Evolutionary conservation across 1,140 invertebrate genomes (phyloP).

Genomic region (Tetragonula clypearis): DNA sequence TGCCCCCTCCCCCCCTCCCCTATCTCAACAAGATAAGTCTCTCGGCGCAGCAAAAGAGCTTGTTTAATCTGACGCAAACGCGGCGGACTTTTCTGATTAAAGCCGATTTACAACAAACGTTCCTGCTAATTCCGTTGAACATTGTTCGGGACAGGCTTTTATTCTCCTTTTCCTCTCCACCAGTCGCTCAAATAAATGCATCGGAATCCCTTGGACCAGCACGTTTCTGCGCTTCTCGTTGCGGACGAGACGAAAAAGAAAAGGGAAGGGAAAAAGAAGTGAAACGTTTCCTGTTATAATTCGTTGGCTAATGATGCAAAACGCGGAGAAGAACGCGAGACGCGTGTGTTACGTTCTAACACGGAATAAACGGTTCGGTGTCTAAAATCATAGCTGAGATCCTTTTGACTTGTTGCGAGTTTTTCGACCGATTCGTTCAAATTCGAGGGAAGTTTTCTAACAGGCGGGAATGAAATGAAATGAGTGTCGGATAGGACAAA

Average conservation of each 20-base stretch:
- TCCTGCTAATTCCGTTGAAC: constrained; percentile 2
- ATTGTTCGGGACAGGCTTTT: neutral
- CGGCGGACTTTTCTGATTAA: constrained; percentile 14
- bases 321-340: neutral
- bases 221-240: neutral
- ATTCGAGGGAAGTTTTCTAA: neutral
- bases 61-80: constrained; percentile 5
- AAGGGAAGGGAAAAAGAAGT: no score
- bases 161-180: neutral
- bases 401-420: neutral
- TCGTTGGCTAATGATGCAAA: neutral
- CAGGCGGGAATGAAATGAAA: neutral
- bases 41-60: neutral
- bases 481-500: neutral
- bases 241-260: neutral
- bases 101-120: constrained; percentile 15
- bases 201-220: neutral
- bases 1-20: neutral
- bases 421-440: no score
- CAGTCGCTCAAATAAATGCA: neutral
- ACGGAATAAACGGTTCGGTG: neutral
- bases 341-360: neutral
- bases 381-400: neutral
- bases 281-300: neutral
- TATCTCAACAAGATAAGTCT: neutral